Evolutionary conservation across 2,797 vertebrate species (phyloP), one percentile per base, ranked within the genome.

Genomic region (Danionella dracula): DNA sequence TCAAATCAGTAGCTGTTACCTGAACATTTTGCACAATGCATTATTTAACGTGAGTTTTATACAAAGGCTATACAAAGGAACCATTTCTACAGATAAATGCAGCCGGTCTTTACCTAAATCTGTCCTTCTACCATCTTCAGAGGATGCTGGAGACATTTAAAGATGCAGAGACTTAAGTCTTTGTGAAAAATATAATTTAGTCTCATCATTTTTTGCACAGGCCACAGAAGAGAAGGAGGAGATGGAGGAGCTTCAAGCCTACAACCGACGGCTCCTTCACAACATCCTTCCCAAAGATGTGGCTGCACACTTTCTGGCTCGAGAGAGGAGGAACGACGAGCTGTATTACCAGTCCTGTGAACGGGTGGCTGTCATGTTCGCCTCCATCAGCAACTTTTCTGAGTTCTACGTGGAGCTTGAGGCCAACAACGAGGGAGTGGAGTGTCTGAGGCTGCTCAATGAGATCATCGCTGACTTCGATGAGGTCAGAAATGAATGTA

Each of bases 351-450:
- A 98, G 88, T 98, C 93, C 0, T 97, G 93, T 0, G 94, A 97
- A 85, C 95, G 93, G 0, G 95, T 97, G 79, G 94, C 93, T 0
- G 95, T 98, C 82, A 96, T 96, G 94, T 97, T 97, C 0, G 94
- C 94, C 81, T 98, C 94, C 78, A 98, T 97, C 78, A 94, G 93
- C 89, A 97, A 97, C 76, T 98, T 97, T 84, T 96, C 94, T 0
- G 94, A 97, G 84, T 97, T 97, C 85, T 97, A 97, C 1, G 93
- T 97, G 71, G 95, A 97, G 86, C 83, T 97, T 66, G 95, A 98
- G 88, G 94, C 95, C 78, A 98, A 97, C 88, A 97, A 97, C 0
- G 95, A 97, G 78, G 94, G 95, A 0, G 94, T 98, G 29, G 95
- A 97, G 84, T 97, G 94, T 61, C 89, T 97, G 49, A 79, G 94